A percentile compares a stretch with the other conserved stretches of the same genome.
phyloP scores from a whole-genome alignment of 2,888 invertebrate genomes.

The Aspidiotus rigidus region DNA sequence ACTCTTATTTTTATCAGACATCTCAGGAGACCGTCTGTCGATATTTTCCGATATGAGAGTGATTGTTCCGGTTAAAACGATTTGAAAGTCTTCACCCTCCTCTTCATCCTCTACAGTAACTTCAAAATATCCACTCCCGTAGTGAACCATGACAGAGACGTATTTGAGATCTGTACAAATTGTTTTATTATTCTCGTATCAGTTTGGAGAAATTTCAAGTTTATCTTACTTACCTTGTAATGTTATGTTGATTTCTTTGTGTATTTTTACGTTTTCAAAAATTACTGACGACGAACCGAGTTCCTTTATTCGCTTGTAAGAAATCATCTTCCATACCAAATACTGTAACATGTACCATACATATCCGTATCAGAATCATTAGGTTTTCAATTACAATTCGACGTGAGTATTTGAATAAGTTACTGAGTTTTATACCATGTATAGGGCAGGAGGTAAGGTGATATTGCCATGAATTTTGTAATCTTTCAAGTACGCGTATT shows the following conservation, averaged over 20 bases:
- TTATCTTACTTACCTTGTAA: too few species aligned
- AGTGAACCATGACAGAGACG: conserved; percentile 51
- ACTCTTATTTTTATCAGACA: too few species aligned
- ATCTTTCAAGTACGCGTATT: conserved; percentile 16
- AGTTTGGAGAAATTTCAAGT: too few species aligned
- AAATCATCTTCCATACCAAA: neutral
- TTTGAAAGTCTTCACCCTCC: conserved; percentile 51
- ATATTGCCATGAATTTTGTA: conserved; percentile 22
- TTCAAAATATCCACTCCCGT: conserved; percentile 53
- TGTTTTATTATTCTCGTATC: too few species aligned
- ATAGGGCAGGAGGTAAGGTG: conserved; percentile 23
- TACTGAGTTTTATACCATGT: conserved; percentile 11
- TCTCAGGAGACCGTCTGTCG: too few species aligned
- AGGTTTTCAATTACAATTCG: neutral
- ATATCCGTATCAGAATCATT: neutral
- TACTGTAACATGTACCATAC: neutral
- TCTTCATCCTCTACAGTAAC: conserved; percentile 42
- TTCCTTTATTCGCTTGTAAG: neutral
- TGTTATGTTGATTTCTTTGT: too few species aligned
- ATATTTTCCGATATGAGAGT: too few species aligned
- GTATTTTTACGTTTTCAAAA: neutral
- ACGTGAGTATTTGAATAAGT: neutral
- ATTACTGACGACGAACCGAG: neutral
- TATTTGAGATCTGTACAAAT: conserved; percentile 12
- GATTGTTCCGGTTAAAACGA: conserved; percentile 50